Evolutionary conservation across 2,113 vertebrate species (phyloP).

Genomic region (Apteryx mantelli): DNA sequence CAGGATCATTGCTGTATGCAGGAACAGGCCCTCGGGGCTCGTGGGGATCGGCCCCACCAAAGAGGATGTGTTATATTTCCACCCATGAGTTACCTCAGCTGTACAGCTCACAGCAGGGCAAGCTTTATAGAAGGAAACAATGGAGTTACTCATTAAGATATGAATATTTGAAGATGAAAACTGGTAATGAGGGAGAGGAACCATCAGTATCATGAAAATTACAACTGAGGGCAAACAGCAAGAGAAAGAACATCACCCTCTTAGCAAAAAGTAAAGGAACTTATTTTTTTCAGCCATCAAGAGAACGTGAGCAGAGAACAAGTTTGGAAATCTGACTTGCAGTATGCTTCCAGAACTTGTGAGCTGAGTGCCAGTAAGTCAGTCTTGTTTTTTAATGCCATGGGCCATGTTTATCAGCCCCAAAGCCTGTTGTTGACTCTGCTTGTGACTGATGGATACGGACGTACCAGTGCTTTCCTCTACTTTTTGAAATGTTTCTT

Average conservation of each 20-base stretch:
- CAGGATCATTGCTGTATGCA: not conserved
- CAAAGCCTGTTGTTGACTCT: not conserved
- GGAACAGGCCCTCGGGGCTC: not conserved
- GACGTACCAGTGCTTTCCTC: not conserved
- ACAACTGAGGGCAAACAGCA: not conserved
- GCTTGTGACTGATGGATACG: not conserved
- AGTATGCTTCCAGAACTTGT: not conserved
- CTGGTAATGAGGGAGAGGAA: not conserved
- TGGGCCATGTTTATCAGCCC: not conserved
- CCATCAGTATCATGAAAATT: not conserved
- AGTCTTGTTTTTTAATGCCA: not conserved
- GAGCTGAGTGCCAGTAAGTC: not conserved
- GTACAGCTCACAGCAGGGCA: not conserved
- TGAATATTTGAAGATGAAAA: not conserved
- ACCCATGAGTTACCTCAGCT: not conserved
- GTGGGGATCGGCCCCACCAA: rapidly evolving
- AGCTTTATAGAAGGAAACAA: not conserved
- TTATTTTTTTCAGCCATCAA: not conserved
- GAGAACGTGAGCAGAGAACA: too few species aligned
- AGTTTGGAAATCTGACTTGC: not conserved
- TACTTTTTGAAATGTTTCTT: not conserved
- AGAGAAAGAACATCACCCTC: not conserved
- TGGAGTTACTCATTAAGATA: not conserved
- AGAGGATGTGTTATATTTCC: not conserved
- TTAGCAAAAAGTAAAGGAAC: not conserved